phyloP scores from a whole-genome alignment of 2,797 vertebrate species.

The Parauchenoglanis punctatus region DNA sequence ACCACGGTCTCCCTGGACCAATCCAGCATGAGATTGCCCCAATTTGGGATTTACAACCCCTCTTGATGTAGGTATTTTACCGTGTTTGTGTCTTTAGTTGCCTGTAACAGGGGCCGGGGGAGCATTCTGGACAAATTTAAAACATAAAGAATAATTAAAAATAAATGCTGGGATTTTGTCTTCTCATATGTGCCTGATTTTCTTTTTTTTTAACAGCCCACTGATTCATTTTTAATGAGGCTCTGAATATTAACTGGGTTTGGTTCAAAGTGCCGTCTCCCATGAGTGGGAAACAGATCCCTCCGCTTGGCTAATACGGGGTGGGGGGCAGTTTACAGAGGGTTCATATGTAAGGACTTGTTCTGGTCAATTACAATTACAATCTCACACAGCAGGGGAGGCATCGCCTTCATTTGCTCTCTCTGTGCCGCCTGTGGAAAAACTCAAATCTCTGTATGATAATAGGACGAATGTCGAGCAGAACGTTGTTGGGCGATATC shows the following conservation, averaged over 20 bases:
- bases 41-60: slow-evolving; percentile 66
- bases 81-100: slow-evolving; percentile 42
- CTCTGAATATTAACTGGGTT: slow-evolving; percentile 83
- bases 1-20: slow-evolving; percentile 73
- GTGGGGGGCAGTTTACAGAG: slow-evolving; percentile 65
- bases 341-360: slow-evolving; percentile 73
- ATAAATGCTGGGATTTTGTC: slow-evolving; percentile 69
- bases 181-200: slow-evolving; percentile 68
- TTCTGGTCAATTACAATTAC: slow-evolving; percentile 81
- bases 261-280: slow-evolving; percentile 73
- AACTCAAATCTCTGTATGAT: slow-evolving; percentile 65
- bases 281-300: slow-evolving; percentile 71
- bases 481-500: neutral
- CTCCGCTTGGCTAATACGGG: slow-evolving; percentile 61
- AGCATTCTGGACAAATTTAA: slow-evolving; percentile 63
- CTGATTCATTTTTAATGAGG: slow-evolving; percentile 82
- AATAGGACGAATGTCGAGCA: slow-evolving; percentile 54
- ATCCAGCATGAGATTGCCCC: slow-evolving; percentile 70
- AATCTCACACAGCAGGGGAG: slow-evolving; percentile 75
- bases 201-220: slow-evolving; percentile 66
- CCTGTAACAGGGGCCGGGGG: slow-evolving; percentile 68
- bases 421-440: slow-evolving; percentile 60
- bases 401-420: slow-evolving; percentile 68
- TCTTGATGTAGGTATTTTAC: slow-evolving; percentile 29
- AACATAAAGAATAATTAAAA: slow-evolving; percentile 75